Evolutionary conservation across 2,888 invertebrate genomes (phyloP).

Genomic region (Chloroclysta siterata): DNA sequence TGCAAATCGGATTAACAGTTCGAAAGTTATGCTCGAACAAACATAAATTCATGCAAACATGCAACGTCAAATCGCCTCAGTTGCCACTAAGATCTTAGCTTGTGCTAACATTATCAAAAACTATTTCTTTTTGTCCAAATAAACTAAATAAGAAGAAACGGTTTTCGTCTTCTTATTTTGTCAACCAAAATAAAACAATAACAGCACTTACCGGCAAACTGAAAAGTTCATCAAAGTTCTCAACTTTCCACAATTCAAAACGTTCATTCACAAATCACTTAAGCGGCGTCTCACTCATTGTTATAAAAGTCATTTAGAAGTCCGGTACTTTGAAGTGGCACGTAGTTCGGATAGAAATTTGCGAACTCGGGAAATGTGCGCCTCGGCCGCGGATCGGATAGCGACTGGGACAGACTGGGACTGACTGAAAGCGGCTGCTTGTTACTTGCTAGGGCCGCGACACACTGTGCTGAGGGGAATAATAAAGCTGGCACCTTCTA

Average conservation of each 20-base stretch:
- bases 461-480: conserved; percentile 11
- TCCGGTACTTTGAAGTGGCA: not conserved
- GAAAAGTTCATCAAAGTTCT: conserved; percentile 18
- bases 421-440: not conserved
- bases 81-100: too few relatives aligned
- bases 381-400: conserved; percentile 28
- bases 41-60: too few relatives aligned
- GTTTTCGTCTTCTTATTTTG: not conserved
- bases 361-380: conserved; percentile 32
- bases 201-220: conserved; percentile 20
- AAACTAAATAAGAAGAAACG: too few relatives aligned
- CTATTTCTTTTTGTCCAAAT: too few relatives aligned
- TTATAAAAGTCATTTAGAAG: conserved; percentile 8
- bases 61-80: too few relatives aligned
- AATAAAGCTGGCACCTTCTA: not conserved
- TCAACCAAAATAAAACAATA: not conserved
- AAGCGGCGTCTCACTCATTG: conserved; percentile 13
- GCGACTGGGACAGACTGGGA: conserved; percentile 33
- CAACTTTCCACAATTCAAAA: conserved; percentile 17
- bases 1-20: too few relatives aligned
- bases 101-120: too few relatives aligned
- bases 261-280: conserved; percentile 27
- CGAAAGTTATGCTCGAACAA: too few relatives aligned
- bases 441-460: conserved; percentile 7
- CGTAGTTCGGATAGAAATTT: conserved; percentile 8